Evolutionary conservation across 2,888 invertebrate genomes (phyloP), one percentile per base, ranked within the genome.

Genomic region (Crossocerus cetratus): DNA sequence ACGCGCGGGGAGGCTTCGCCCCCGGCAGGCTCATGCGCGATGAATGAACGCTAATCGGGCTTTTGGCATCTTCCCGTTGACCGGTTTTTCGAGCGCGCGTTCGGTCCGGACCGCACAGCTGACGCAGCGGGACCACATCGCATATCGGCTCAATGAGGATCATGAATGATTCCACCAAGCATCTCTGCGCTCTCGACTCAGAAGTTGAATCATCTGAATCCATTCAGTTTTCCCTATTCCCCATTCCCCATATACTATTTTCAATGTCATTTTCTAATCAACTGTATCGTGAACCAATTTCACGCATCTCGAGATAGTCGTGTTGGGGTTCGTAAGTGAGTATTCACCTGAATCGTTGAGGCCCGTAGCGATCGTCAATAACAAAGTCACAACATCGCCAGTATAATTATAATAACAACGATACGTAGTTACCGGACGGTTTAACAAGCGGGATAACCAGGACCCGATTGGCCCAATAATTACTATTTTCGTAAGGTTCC

Each of bases 11-110:
- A 32, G 32, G 5, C 32, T 32, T 32, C 32, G 5, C 60, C 62
- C 66, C 18, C 58, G 42, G 59, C 32, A 53, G 59, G 43, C 44
- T 32, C 45, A 43, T n/a, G 5, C 16, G 22, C 58, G 78, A 80
- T 77, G 80, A 78, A 77, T 77, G 74, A 65, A 74, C 69, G 60
- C 68, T 71, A 67, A 78, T 77, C 74, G 69, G 63, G 58, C 59
- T 72, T 78, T 78, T 60, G 66, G 74, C 72, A 71, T 77, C 71
- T 71, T 59, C 56, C 60, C 65, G 60, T 70, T 73, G 79, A 75
- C 72, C 73, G 72, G 77, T 80, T 73, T 79, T 73, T 79, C 65
- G 65, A 56, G 21, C 43, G 22, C 16, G 44, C 32, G 42, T 72
- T 59, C 62, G 45, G 53, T 62, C 16, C 32, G 45, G 43, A 43